Conservation (phyloP, 1,140 invertebrate genomes). For the Helicoverpa armigera region DNA sequence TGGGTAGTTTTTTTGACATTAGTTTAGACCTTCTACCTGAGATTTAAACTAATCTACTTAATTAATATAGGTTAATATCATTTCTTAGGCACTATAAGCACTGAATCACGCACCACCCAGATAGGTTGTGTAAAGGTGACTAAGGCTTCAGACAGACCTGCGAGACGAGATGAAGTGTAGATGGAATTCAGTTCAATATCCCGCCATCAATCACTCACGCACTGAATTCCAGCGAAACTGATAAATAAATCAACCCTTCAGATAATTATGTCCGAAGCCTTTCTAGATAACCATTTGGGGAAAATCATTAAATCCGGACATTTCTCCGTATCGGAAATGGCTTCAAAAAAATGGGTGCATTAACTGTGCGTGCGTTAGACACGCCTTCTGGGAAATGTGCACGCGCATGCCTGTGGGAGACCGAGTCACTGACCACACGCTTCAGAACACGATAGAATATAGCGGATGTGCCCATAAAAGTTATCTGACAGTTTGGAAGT, state of each 20-base stretch:
- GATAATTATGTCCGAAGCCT: not conserved
- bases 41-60: too few relatives aligned
- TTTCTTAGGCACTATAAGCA: too few relatives aligned
- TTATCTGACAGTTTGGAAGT: too few relatives aligned
- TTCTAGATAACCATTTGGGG: not conserved
- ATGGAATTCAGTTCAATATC: not conserved
- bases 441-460: not conserved
- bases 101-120: too few relatives aligned
- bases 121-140: too few relatives aligned
- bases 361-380: not conserved
- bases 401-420: too few relatives aligned
- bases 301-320: constrained; percentile 31
- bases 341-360: constrained; percentile 5
- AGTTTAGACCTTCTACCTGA: too few relatives aligned
- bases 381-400: constrained; percentile 22
- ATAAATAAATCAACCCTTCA: constrained; percentile 19
- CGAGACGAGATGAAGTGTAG: too few relatives aligned
- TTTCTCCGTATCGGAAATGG: constrained; percentile 30
- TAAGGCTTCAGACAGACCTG: too few relatives aligned
- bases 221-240: not conserved
- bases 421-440: not conserved
- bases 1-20: too few relatives aligned
- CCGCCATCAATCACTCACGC: not conserved
- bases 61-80: too few relatives aligned
- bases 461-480: not conserved